These are phyloP conservation scores for Agrilus mali DNA, from an alignment of 2,888 invertebrate genomes.

Conservation along the genomic window DNA sequence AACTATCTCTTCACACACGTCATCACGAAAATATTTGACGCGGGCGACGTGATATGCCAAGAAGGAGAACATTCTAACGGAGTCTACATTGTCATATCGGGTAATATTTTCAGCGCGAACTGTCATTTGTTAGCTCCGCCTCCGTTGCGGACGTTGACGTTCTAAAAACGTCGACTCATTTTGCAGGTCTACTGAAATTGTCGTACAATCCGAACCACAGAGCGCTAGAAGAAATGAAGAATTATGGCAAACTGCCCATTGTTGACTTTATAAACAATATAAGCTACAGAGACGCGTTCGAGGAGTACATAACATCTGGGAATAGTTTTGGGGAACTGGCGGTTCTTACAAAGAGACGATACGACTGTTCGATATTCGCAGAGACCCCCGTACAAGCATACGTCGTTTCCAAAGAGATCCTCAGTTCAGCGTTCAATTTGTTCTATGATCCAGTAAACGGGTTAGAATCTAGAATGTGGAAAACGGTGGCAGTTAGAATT, in stretches of 20 bases:
- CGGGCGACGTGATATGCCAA: conserved; percentile 14
- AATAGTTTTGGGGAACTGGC: conserved; percentile 48
- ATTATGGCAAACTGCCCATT: conserved; percentile 40
- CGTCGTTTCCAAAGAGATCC: conserved; percentile 31
- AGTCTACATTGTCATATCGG: conserved; percentile 27
- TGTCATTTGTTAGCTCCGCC: no score
- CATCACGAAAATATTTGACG: conserved; percentile 12
- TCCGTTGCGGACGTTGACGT: no score
- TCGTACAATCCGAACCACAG: conserved; percentile 25
- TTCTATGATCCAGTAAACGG: conserved; percentile 5
- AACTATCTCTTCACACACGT: conserved; percentile 14
- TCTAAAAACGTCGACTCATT: no score
- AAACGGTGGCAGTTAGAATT: conserved; percentile 43
- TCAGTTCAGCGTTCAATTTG: conserved; percentile 36
- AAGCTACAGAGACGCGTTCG: conserved; percentile 35
- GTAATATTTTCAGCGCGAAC: no score
- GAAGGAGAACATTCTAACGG: conserved; percentile 29
- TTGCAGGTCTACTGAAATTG: conserved; percentile 10
- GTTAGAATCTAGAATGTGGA: conserved; percentile 47
- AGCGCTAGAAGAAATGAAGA: conserved; percentile 35
- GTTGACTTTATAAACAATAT: conserved; percentile 40
- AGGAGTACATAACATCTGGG: conserved; percentile 47
- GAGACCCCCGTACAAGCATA: conserved; percentile 45
- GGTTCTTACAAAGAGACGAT: conserved; percentile 41
- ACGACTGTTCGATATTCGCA: conserved; percentile 43